Evolutionary conservation across 2,113 vertebrate species (phyloP), one percentile per base, ranked within the genome.

Genomic region (Salminus brasiliensis): DNA sequence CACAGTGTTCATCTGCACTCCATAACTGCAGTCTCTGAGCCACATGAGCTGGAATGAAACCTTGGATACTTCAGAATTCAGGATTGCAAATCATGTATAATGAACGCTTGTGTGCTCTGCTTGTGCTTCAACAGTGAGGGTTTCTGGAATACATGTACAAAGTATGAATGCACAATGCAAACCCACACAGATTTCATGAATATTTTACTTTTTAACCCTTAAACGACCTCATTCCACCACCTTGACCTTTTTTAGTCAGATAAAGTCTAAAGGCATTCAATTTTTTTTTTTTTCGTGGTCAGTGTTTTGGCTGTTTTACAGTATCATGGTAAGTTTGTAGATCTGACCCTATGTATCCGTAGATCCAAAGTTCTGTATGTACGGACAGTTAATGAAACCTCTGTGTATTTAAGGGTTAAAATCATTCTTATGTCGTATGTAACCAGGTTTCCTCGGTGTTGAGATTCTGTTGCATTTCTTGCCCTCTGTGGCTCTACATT

Each of bases 21-120:
- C 7, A n/a, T 74, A 34, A 72, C 76, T 74, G 18, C 39, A 81
- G 18, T 71, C 57, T 76, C 43, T 49, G 13, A 52, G 62, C 23
- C 52, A 59, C 49, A 78, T 78, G 60, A 36, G 62, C 36, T 49
- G 60, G 72, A 67, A 43, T 32, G n/a, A 72, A 72, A 72, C 67
- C 66, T 73, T 25, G 39, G 27, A 67, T 77, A 72, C 74, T 72
- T 66, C 60, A 65, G 29, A 12, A 11, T 15, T 23, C 45, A 68
- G 66, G 60, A 76, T 72, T 76, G 60, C 30, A 82, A 73, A 60
- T 73, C 25, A 77, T 78, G 69, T 47, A 52, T 73, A 78, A 80
- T 80, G 59, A 75, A 65, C 66, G 65, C 41, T 57, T 34, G 43
- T 53, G n/a, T 62, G 25, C 52, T 70, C 13, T 68, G 5, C 74